These are phyloP conservation scores for Corella eumyota DNA, from an alignment of 23 tunicate genomes.

Conservation along the genomic window DNA sequence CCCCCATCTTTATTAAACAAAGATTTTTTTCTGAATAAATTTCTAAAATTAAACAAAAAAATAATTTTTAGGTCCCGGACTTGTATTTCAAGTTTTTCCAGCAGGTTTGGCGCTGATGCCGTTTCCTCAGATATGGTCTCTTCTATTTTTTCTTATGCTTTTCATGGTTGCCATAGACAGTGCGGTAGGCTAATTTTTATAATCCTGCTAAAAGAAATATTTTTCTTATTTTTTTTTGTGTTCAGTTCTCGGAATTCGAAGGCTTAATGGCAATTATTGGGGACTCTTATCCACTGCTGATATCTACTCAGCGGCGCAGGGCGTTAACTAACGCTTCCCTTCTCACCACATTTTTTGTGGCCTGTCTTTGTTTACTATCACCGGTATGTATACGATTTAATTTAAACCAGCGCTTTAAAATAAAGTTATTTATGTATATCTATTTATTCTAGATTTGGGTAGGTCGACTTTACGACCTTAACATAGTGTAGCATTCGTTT, in stretches of 20 bases:
- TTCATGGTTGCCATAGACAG: slow-evolving; percentile 54
- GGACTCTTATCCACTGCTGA: slow-evolving; percentile 2
- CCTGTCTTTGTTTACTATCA: background rate
- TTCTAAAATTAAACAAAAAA: too few species aligned
- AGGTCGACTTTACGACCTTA: too few species aligned
- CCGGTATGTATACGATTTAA: background rate
- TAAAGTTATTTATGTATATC: too few species aligned
- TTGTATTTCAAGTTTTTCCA: slow-evolving; percentile 53
- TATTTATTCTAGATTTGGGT: too few species aligned
- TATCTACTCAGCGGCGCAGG: background rate
- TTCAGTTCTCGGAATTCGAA: slow-evolving; percentile 12
- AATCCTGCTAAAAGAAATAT: too few species aligned
- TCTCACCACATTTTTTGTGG: background rate
- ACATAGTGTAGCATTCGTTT: too few species aligned
- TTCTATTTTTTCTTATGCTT: slow-evolving; percentile 38
- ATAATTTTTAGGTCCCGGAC: slow-evolving; percentile 40
- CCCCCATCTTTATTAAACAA: too few species aligned
- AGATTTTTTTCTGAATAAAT: too few species aligned
- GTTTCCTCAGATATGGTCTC: slow-evolving; percentile 53
- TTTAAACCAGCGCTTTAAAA: background rate
- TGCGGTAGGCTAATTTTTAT: slow-evolving; percentile 26
- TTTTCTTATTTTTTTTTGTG: background rate
- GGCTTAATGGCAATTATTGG: background rate
- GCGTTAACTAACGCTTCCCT: background rate
- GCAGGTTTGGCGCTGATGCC: slow-evolving; percentile 42